Base-by-base conservation (phyloP, 2,888 invertebrate genomes). In the Nymphalis c-album region DNA sequence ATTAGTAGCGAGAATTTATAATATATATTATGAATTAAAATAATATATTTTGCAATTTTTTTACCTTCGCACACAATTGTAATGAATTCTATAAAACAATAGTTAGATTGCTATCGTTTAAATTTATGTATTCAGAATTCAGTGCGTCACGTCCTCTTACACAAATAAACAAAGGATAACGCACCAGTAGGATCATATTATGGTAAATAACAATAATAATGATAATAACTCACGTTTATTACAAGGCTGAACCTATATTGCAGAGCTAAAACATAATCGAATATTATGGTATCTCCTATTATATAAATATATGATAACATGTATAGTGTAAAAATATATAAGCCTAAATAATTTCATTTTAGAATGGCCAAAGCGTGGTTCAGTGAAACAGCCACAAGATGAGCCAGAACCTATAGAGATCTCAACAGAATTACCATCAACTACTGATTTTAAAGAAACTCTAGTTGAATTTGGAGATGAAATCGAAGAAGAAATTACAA, bases 281-380 rank as follows among this genome's bases (percentile, higher is more conserved):
- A 53, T 53, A 53, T 53, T 53, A 57, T 57, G 40, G 6, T 7
- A 17, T 31, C 26, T 31, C 7, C 18, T 17, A 6, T n/a, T 48
- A 48, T 18, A 48, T 18, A 48, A 7, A 18, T n/a, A 6, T 17
- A 7, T 16, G n/a, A 17, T n/a, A 47, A 47, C 17, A 47, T 7
- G n/a, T 47, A 1, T 2, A 7, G 16, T 6, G 17, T 7, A n/a
- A 35, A 48, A 45, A 35, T 17, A 40, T 51, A 35, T 2, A 51
- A 6, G 35, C 4, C 7, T 58, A 31, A 57, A 31, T 26, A 59
- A 65, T 73, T 82, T 26, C 58, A 65, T 73, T 82, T 70, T 80
- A 90, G 90, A 85, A 82, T 89, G 86, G 85, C 90, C 91, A 26
- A 65, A 76, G 70, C 85, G 85, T 63, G 78, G 84, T 65, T 86